Evolutionary conservation across 92 coral and sea anemone genomes (phyloP).

Genomic region (Plumapathes pennacea): DNA sequence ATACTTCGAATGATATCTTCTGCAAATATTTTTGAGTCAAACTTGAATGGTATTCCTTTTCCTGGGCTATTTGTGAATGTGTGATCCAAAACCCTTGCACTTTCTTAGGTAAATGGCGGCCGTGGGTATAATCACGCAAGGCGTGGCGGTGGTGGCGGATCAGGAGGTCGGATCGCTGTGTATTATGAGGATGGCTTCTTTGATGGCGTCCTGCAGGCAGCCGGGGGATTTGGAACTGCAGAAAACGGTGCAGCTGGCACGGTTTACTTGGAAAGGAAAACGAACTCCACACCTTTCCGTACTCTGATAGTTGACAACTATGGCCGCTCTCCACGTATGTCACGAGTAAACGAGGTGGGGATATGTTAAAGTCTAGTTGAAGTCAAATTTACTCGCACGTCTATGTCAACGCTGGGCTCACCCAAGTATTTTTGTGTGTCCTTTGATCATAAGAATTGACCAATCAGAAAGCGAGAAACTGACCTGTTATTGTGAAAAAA

Average conservation of each 20-base stretch:
- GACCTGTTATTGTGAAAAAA: too few species aligned
- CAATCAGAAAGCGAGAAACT: too few species aligned
- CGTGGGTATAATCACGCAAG: conserved; percentile 50
- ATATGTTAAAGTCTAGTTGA: too few species aligned
- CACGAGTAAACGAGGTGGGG: conserved; percentile 83
- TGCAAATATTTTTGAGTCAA: too few species aligned
- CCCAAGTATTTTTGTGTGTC: too few species aligned
- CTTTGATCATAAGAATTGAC: too few species aligned
- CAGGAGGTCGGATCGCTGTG: conserved; percentile 93
- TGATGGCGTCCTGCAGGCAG: conserved; percentile 83
- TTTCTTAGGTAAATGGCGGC: conserved; percentile 98
- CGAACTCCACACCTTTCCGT: conserved; percentile 37
- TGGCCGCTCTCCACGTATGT: conserved; percentile 71
- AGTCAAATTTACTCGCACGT: too few species aligned
- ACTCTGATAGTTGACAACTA: conserved; percentile 75
- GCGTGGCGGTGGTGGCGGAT: conserved; percentile 92
- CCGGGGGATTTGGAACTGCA: conserved; percentile 82
- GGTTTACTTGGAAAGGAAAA: conserved; percentile 70
- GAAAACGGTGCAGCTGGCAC: conserved; percentile 98
- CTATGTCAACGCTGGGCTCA: too few species aligned
- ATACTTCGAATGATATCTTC: too few species aligned
- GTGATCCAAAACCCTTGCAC: too few species aligned
- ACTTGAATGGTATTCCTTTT: too few species aligned
- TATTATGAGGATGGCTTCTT: conserved; percentile 74
- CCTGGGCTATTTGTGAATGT: too few species aligned